Evolutionary conservation across 2,797 vertebrate species (phyloP), one percentile per base, ranked within the genome.

Genomic region (Sphenodon punctatus): DNA sequence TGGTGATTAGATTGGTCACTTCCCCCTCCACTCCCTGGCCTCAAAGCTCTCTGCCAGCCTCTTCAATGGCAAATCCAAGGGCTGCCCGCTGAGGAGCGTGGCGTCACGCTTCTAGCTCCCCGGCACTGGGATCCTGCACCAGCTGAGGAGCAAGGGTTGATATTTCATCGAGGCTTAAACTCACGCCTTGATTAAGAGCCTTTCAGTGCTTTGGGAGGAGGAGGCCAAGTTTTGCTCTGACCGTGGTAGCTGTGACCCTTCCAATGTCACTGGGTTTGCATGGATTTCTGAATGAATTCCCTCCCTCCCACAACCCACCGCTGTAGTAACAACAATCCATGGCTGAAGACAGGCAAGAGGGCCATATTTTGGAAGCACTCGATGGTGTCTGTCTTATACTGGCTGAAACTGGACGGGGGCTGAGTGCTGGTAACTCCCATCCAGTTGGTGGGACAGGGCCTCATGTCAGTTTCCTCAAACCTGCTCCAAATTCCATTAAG

Each of bases 1-100:
- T 6, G 15, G 71, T 39, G 58, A 4, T 2, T 0, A 0, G 11
- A 10, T 43, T 2, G 2, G 1, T 41, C 0, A 0, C 30, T 75
- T 63, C 60, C 60, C 34, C 60, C n/a, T 82, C 53, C 23, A 71
- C 63, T 77, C 22, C 63, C n/a, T 45, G n/a, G n/a, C 45, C 0
- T 78, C 0, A 0, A 30, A 60, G 30, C 39, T 75, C 49, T 30
- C 27, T 0, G 1, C 16, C n/a, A 4, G 7, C 4, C 22, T 19
- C 8, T 34, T 22, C 71, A 27, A 2, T 2, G n/a, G n/a, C 17
- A 51, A 10, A 10, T 17, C 27, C 51, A 30, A 11, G 51, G 17
- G 51, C 51, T 55, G 27, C 27, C 51, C 16, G 3, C 27, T 25
- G 51, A 10, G 25, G 15, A 4, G 32, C 11, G 20, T 11, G 32